Base-by-base conservation (phyloP, 2,113 vertebrate species). In the Sprattus sprattus region DNA sequence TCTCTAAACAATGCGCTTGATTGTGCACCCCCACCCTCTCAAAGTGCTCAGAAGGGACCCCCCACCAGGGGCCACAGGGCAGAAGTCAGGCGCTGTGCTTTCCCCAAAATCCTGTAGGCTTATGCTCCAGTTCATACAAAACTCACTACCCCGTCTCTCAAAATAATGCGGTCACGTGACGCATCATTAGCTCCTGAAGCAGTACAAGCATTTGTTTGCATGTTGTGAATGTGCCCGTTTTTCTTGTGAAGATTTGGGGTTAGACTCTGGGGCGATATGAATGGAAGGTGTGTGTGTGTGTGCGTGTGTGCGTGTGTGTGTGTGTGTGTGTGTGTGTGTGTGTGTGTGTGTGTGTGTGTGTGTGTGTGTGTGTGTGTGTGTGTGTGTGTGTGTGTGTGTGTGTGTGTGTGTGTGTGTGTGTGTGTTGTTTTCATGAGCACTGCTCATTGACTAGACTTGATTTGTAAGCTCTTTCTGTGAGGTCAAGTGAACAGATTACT, bases 1-100 rank as follows among this genome's bases (percentile, higher is more conserved):
- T 87, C 85, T 86, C 64, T 16, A 80, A 87, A 90, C 89, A 88
- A 88, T 87, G 84, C 46, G 7, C 52, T 54, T 28, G 82, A 88
- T 88, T 87, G 87, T 88, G 82, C 28, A 75, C 64, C n/a, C n/a
- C 25, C 64, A 67, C 64, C 57, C 6, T 5, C 64, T 6, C 64
- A 0, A 67, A 86, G 81, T 39, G 54, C 32, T 20, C 20, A 46
- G 46, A 49, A 46, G 60, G 47, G 86, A 60, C 28, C 75, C 57
- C 81, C 46, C 39, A 49, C 6, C 71, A 85, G 78, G 64, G 82
- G 22, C 81, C 83, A 28, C 3, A 45, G 50, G 45, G 52, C 86
- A 86, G 57, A 88, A 85, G 83, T 85, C 81, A 87, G 83, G 46
- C 45, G 83, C 46, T 60, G 20, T 13, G 25, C 71, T 39, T 78